These are phyloP conservation scores for Battus philenor DNA, from an alignment of 1,140 invertebrate species.

Conservation along the genomic window DNA sequence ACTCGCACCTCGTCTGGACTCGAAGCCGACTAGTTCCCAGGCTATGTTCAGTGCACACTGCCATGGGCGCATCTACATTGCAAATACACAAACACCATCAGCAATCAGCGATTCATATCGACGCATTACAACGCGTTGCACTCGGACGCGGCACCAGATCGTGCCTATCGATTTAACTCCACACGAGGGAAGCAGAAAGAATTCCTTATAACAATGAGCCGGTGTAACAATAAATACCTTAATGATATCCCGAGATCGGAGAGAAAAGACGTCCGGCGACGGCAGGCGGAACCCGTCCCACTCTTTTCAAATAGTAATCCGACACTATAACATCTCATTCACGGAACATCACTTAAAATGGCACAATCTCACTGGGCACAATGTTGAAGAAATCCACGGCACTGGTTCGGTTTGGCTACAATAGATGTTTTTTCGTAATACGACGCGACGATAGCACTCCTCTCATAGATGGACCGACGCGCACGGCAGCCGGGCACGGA, in stretches of 20 bases:
- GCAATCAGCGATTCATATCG: constrained; percentile 46
- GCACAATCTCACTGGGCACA: constrained; percentile 67
- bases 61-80: constrained; percentile 59
- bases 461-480: constrained; percentile 45
- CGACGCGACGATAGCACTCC: constrained; percentile 37
- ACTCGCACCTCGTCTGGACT: constrained; percentile 34
- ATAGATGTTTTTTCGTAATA: constrained; percentile 68
- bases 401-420: constrained; percentile 63
- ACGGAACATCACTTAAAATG: constrained; percentile 61
- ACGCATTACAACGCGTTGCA: constrained; percentile 37
- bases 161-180: constrained; percentile 64
- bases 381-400: constrained; percentile 53
- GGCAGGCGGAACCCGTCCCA: constrained; percentile 54
- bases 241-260: constrained; percentile 72
- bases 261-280: constrained; percentile 66
- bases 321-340: constrained; percentile 53
- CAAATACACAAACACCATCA: constrained; percentile 53
- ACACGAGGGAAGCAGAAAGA: constrained; percentile 59
- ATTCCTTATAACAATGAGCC: constrained; percentile 71
- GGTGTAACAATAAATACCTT: constrained; percentile 75
- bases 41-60: constrained; percentile 36
- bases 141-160: constrained; percentile 42
- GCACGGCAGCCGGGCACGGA: constrained; percentile 63
- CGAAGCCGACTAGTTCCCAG: constrained; percentile 36
- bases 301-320: constrained; percentile 67